phyloP scores from a whole-genome alignment of 2,888 invertebrate genomes.

The Desoria tigrina region DNA sequence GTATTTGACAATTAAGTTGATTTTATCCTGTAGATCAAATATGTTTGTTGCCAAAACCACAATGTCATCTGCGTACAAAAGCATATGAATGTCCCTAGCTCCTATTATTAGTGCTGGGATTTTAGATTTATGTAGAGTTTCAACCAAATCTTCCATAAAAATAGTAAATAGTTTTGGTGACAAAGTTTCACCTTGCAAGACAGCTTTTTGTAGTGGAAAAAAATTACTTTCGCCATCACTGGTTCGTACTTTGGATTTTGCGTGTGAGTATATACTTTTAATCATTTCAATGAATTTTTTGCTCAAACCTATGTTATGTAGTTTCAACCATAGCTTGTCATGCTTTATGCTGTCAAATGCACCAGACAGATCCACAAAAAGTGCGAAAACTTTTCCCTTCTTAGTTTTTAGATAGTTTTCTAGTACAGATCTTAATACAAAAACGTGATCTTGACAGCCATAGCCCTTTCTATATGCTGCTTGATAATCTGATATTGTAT shows the following conservation, averaged over 20 bases:
- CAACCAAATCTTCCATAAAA: constrained; percentile 21
- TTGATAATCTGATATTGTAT: constrained; percentile 51
- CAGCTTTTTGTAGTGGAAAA: constrained; percentile 5
- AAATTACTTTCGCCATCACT: background rate
- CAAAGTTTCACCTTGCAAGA: constrained; percentile 23
- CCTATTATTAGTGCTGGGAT: background rate
- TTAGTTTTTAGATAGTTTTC: constrained; percentile 25
- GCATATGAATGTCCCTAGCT: background rate
- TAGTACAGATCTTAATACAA: constrained; percentile 41
- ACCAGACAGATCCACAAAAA: constrained; percentile 49
- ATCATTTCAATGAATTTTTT: constrained; percentile 42
- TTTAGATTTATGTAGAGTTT: background rate
- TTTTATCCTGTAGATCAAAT: constrained; percentile 20
- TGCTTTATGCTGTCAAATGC: constrained; percentile 49
- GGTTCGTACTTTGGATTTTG: constrained; percentile 11
- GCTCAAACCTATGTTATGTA: constrained; percentile 34
- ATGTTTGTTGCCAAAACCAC: constrained; percentile 12
- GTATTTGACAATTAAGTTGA: background rate
- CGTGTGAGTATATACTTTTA: constrained; percentile 18
- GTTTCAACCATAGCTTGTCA: constrained; percentile 39
- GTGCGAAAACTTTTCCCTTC: constrained; percentile 38
- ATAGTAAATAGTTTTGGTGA: constrained; percentile 19
- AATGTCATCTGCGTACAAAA: constrained; percentile 26
- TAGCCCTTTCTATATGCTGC: constrained; percentile 47
- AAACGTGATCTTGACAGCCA: constrained; percentile 50